These are phyloP conservation scores for Crambe crambe DNA, from an alignment of 37 sponge, comb jelly and placozoan genomes.

Conservation along the genomic window DNA sequence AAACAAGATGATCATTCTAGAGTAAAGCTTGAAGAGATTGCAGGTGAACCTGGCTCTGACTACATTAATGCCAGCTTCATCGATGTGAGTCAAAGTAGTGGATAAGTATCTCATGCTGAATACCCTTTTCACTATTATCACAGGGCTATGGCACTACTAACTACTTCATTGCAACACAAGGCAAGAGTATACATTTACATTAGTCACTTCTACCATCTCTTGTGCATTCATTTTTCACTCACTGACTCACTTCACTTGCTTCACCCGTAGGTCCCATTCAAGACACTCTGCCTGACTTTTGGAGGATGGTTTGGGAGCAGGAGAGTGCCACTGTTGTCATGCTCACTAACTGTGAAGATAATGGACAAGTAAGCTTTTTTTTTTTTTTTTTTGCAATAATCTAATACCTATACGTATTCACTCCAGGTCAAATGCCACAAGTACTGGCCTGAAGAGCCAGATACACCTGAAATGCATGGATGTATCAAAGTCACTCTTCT, in stretches of 20 bases:
- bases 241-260: background rate
- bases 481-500: constrained; percentile 54
- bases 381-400: background rate
- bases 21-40: constrained; percentile 61
- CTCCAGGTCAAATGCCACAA: constrained; percentile 79
- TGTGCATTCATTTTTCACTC: background rate
- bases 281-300: constrained; percentile 77
- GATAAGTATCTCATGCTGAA: background rate
- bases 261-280: constrained; percentile 67
- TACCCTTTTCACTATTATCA: background rate
- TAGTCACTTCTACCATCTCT: background rate
- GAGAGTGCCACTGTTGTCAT: constrained; percentile 78
- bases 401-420: background rate
- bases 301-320: constrained; percentile 97
- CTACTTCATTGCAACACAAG: constrained; percentile 77
- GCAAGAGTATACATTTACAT: background rate
- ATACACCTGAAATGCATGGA: constrained; percentile 34
- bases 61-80: constrained; percentile 92
- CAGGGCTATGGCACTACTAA: constrained; percentile 65
- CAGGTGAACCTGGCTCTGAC: constrained; percentile 73
- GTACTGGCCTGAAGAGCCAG: constrained; percentile 78
- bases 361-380: constrained; percentile 69
- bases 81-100: constrained; percentile 61
- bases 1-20: constrained; percentile 87
- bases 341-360: constrained; percentile 88